Base-by-base conservation (phyloP, 2,797 vertebrate species). In the Leuciscus waleckii region DNA sequence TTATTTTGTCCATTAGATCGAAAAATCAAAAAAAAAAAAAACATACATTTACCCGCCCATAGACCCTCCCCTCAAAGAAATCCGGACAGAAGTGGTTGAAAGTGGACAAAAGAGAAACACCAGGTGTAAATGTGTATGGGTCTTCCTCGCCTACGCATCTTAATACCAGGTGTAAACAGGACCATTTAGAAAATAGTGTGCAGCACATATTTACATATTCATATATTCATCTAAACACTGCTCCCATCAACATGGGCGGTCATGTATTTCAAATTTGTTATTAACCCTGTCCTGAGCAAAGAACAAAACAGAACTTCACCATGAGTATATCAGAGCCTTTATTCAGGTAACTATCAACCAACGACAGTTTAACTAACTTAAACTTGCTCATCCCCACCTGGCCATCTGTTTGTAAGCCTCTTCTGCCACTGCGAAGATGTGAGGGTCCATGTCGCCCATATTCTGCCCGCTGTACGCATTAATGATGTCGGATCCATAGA, bases 341-440 rank as follows among this genome's bases (percentile, higher is more conserved):
- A 16, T 7, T 63, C 13, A 7, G 26, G 61, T 29, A 63, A 56
- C 54, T 23, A 56, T 3, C 21, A 23, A 61, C 58, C 14, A 29
- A 14, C 1, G 2, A 63, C 13, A 29, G 32, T 37, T 75, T 41
- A 77, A 76, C 17, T 35, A 26, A 78, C 21, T n/a, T 37, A n/a
- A 26, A 41, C 23, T 19, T 74, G 77, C 61, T 81, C 75, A 86
- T 80, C 95, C 97, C 89, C 88, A 99, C 98, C 98, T 98, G 92
- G 98, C 98, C 98, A 99, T 99, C 95, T 99, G 98, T 89, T 99
- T 99, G 89, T 99, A 99, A 1, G 98, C 97, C 90, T 99, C 98
- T 85, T 99, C 98, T 77, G 98, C 98, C 92, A 99, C 98, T 0
- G 98, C 98, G 56, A 99, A 99, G 93, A 99, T 99, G 89, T 99